phyloP scores from a whole-genome alignment of 2,797 vertebrate genomes.

The Phoebastria nigripes region DNA sequence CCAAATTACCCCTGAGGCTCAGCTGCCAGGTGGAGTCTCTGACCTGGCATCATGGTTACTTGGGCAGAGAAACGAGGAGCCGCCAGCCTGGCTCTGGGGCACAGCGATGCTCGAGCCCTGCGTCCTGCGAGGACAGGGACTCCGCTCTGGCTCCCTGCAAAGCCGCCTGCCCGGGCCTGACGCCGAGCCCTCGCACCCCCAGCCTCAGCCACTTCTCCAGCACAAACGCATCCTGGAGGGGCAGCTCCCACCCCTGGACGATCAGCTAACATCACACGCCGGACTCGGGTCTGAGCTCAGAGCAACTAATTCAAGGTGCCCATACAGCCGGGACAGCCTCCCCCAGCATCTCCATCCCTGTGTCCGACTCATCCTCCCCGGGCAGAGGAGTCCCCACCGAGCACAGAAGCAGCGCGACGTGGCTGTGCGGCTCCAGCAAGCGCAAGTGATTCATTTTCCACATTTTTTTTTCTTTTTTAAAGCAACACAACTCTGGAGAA shows the following conservation, averaged over 20 bases:
- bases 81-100: neutral
- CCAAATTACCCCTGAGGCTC: neutral
- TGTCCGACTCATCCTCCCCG: fast-evolving
- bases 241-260: fast-evolving
- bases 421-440: neutral
- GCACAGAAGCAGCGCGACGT: fast-evolving
- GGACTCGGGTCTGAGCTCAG: neutral
- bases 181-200: neutral
- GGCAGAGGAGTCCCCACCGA: fast-evolving
- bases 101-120: neutral
- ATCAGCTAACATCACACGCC: fast-evolving
- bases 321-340: fast-evolving
- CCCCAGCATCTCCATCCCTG: fast-evolving
- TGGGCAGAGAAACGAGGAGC: neutral
- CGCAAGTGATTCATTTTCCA: neutral
- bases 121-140: neutral
- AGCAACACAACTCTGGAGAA: neutral
- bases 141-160: neutral
- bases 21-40: neutral
- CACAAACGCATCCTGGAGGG: neutral
- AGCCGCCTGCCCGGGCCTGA: fast-evolving
- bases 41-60: neutral
- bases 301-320: neutral
- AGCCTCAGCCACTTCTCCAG: neutral
- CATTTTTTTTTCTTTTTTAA: neutral